Evolutionary conservation across 2,113 vertebrate species (phyloP), one percentile per base, ranked within the genome.

Genomic region (Helogale parvula): DNA sequence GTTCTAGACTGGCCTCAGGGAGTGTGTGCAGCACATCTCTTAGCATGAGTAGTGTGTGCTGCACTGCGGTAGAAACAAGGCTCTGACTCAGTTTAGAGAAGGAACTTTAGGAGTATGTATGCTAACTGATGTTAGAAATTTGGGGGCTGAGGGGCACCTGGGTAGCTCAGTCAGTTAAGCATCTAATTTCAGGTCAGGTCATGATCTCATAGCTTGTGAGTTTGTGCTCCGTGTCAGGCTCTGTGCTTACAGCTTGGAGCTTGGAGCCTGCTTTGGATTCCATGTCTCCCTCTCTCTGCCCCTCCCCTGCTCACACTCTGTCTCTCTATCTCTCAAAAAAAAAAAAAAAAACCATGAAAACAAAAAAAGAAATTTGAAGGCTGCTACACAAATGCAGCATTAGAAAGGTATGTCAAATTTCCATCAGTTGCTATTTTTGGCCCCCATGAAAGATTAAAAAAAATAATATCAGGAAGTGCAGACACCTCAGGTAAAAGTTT

Each of bases 401-500:
- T 21, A 0, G 19, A n/a, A 71, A 33, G 35, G 1, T 74, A 16
- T 29, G 31, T 33, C 47, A 41, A 90, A 54, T 90, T 88, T 71
- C 52, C 1, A 57, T 90, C 60, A 80, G 25, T 52, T 89, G 11
- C 27, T 95, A 60, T 85, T 38, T 81, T 87, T 84, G 9, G 5
- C 4, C 7, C 19, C 9, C 5, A 52, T 33, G 25, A 31, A 69
- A 47, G 27, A 10, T 47, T 47, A 41, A 41, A 41, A 50, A 47
- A 17, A 74, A 38, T 38, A 76, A 35, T 50, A 85, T 10, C 17
- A 52, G 45, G 11, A 88, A 68, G 33, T 66, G 25, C 21, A 33
- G 16, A 74, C 29, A 72, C 27, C 81, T 79, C 23, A 92, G 38
- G 19, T 60, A 57, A 91, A 93, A 92, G 38, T 41, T 77, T 85